Conservation (phyloP, 1,140 invertebrate genomes). For the Drosophila ficusphila region DNA sequence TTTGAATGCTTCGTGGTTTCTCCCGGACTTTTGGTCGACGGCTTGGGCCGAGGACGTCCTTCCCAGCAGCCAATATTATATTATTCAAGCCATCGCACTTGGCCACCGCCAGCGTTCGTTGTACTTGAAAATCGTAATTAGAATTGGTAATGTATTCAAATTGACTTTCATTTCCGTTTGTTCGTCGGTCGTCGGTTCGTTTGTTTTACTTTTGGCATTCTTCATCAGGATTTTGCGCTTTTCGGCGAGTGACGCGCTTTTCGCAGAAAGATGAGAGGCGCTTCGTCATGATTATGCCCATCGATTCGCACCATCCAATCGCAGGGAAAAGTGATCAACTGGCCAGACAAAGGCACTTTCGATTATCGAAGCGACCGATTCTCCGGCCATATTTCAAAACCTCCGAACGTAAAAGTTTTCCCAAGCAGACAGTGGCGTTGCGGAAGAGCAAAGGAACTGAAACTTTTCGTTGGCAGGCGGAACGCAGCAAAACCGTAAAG, state of each 20-base stretch:
- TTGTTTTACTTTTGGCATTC: slow-evolving; percentile 53
- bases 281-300: slow-evolving; percentile 14
- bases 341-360: slow-evolving; percentile 36
- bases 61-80: slow-evolving; percentile 70
- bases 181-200: slow-evolving; percentile 22
- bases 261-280: slow-evolving; percentile 34
- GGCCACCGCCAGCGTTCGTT: slow-evolving; percentile 50
- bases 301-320: neutral
- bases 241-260: slow-evolving; percentile 17
- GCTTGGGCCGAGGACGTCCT: slow-evolving; percentile 4
- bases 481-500: slow-evolving; percentile 65
- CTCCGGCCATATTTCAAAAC: slow-evolving; percentile 70
- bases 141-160: slow-evolving; percentile 84
- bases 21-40: neutral
- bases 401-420: slow-evolving; percentile 51
- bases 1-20: slow-evolving; percentile 76
- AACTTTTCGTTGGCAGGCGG: slow-evolving; percentile 58
- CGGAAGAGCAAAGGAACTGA: slow-evolving; percentile 62
- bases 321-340: slow-evolving; percentile 49
- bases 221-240: slow-evolving; percentile 62
- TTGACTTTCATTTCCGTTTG: slow-evolving; percentile 82
- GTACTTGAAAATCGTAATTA: slow-evolving; percentile 83
- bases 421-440: slow-evolving; percentile 26
- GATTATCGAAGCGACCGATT: slow-evolving; percentile 52
- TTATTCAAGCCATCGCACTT: slow-evolving; percentile 75